Percentiles rank a stretch among this genome's conserved stretches.
phyloP scores from a whole-genome alignment of 2,888 invertebrate genomes.

The Ethmia dodecea region DNA sequence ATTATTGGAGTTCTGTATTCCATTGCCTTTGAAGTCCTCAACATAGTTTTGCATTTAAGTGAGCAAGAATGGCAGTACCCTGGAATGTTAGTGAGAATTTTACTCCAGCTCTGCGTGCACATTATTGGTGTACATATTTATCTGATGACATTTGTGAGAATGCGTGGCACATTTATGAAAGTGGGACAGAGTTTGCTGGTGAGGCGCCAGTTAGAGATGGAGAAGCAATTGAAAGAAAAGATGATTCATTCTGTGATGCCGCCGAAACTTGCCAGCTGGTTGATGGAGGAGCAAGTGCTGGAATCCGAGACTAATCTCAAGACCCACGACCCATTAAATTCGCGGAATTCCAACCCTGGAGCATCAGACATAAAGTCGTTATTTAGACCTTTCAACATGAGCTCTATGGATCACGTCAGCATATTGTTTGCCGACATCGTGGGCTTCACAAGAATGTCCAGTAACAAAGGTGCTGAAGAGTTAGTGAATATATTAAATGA shows the following conservation, averaged over 20 bases:
- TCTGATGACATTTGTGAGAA: slow-evolving; percentile 94
- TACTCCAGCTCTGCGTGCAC: slow-evolving; percentile 93
- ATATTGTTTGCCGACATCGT: slow-evolving; percentile 98
- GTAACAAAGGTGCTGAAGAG: slow-evolving; percentile 97
- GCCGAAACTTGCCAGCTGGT: slow-evolving; percentile 91
- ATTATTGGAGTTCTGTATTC: slow-evolving; percentile 89
- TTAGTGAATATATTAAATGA: slow-evolving; percentile 97
- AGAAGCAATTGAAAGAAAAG: slow-evolving; percentile 95
- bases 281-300: slow-evolving; percentile 85
- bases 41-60: slow-evolving; percentile 67
- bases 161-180: slow-evolving; percentile 97
- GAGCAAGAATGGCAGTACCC: slow-evolving; percentile 74
- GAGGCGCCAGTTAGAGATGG: slow-evolving; percentile 92
- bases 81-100: slow-evolving; percentile 82
- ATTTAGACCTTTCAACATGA: slow-evolving; percentile 98
- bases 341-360: slow-evolving; percentile 73
- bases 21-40: slow-evolving; percentile 88
- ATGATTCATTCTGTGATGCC: slow-evolving; percentile 99
- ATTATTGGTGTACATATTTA: slow-evolving; percentile 95
- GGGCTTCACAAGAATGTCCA: slow-evolving; percentile 98
- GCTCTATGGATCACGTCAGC: slow-evolving; percentile 96
- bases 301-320: slow-evolving; percentile 77
- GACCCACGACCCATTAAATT: slow-evolving; percentile 51
- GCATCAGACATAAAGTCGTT: slow-evolving; percentile 86
- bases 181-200: slow-evolving; percentile 95